Base-by-base conservation (phyloP, 2,797 vertebrate genomes). In the Cirrhinus mrigala region DNA sequence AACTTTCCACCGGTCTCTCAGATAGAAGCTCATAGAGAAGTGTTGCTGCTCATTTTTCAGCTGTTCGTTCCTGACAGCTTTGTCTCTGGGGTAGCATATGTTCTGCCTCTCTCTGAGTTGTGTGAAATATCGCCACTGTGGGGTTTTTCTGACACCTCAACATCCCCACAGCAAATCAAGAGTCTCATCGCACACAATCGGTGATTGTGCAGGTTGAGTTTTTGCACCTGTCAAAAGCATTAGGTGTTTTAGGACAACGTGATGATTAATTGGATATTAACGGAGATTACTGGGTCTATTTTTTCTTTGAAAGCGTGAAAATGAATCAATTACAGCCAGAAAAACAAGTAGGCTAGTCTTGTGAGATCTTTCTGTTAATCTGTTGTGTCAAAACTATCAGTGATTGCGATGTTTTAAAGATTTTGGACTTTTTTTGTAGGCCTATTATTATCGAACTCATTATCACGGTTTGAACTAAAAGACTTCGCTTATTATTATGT, bases 21-120 rank as follows among this genome's bases (percentile, higher is more conserved):
- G 20, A n/a, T 10, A n/a, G 56, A 62, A 8, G 54, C 68, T 2
- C 52, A 73, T 18, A n/a, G 27, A 52, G 56, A 68, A 18, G n/a
- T 79, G 52, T 74, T 74, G 68, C 66, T 62, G 78, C 73, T 82
- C 79, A 46, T 78, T 54, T 64, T 44, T 85, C 78, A 52, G 40
- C 64, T 78, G 73, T 40, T 76, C 62, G 20, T 27, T 50, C 46
- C 44, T 77, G 64, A 22, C 79, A 44, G 74, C 66, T 66, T 50
- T 68, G 81, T 83, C 48, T 83, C 81, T 54, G 20, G n/a, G 79
- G 77, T 33, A 68, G 79, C 84, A 87, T 86, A 86, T 87, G 81
- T 83, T 80, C 73, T 71, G 60, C 52, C 18, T 69, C 68, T 75
- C 81, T 73, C 48, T 4, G 37, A 60, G 29, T 58, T 64, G 69